Base-by-base conservation (phyloP, 2,113 vertebrate species). In the Lanius ludovicianus region DNA sequence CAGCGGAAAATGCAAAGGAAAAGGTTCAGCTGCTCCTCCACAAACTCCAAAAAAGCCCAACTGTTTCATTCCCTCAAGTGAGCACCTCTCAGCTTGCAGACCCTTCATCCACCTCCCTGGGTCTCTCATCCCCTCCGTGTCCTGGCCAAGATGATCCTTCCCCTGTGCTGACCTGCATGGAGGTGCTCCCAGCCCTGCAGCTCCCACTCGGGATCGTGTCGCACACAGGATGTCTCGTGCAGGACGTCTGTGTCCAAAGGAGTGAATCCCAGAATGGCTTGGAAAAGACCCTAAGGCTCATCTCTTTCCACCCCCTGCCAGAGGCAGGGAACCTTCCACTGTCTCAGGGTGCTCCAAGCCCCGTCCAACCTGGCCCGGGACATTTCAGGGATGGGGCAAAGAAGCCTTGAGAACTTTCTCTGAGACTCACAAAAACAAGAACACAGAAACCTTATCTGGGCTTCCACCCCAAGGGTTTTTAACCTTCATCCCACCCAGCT, bases 391-490 rank as follows among this genome's bases (percentile, higher is more conserved):
- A 39, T 5, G 28, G 19, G 10, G 8, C 37, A 52, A 19, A 20
- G 60, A 2, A 74, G 2, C 35, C 53, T 3, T 0, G 0, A 3
- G 18, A 35, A 2, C 7, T 39, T 24, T 10, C 0, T 4, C 24
- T 3, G 15, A 5, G 4, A 2, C 25, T 30, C 78, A 9, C 2
- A 37, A 27, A 11, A 7, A 27, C 37, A 5, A 23, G 3, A 41
- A 0, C 25, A 46, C 15, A 6, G 2, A 5, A 22, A 2, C 11
- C 1, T 0, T 25, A 9, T 1, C 9, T 0, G 1, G 2, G 2
- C 0, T 14, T 5, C 24, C 13, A 0, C 18, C 46, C 11, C 30
- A 0, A 2, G n/a, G 31, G 1, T 10, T 67, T 86, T 80, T 31
- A 47, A 6, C 42, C 86, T 17, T 13, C 44, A 13, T 27, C 63